A percentile compares a stretch with the other conserved stretches of the same genome.
These are phyloP conservation scores for Drosophila bocqueti DNA, from an alignment of 1,140 invertebrate genomes.

Conservation along the genomic window DNA sequence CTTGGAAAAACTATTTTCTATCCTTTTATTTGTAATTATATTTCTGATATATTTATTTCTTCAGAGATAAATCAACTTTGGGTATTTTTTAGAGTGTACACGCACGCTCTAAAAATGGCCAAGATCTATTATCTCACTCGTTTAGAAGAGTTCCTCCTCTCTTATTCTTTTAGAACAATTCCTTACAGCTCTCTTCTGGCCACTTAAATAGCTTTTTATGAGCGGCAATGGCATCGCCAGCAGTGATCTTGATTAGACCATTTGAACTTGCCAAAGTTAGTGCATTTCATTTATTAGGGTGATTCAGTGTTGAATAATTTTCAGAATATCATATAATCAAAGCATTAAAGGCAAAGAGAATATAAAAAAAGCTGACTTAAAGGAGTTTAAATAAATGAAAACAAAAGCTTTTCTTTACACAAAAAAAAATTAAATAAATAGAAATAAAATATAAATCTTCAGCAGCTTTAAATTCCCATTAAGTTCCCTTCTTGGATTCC, in stretches of 20 bases:
- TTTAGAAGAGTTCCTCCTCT: not conserved
- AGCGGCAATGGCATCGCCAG: not conserved
- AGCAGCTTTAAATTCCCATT: not conserved
- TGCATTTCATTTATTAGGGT: not conserved
- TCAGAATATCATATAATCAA: not conserved
- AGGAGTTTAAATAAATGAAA: too few species aligned
- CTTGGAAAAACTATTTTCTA: not conserved
- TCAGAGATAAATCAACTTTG: not conserved
- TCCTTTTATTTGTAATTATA: not conserved
- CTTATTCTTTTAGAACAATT: not conserved
- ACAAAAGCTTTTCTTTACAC: not conserved
- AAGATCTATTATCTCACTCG: not conserved
- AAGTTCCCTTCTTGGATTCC: not conserved
- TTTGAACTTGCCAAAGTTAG: not conserved
- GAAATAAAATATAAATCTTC: not conserved
- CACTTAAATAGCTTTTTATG: constrained; percentile 6
- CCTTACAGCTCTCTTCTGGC: not conserved
- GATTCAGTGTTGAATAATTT: not conserved
- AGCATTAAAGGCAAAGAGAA: not conserved
- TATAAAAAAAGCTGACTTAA: not conserved
- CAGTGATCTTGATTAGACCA: constrained; percentile 11
- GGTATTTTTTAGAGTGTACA: not conserved
- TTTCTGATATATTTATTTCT: not conserved
- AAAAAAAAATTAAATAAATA: not conserved
- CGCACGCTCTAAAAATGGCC: not conserved